Percentiles rank a stretch among this genome's conserved stretches.
Conservation (phyloP, 2,797 vertebrate genomes). For the Takifugu rubripes region DNA sequence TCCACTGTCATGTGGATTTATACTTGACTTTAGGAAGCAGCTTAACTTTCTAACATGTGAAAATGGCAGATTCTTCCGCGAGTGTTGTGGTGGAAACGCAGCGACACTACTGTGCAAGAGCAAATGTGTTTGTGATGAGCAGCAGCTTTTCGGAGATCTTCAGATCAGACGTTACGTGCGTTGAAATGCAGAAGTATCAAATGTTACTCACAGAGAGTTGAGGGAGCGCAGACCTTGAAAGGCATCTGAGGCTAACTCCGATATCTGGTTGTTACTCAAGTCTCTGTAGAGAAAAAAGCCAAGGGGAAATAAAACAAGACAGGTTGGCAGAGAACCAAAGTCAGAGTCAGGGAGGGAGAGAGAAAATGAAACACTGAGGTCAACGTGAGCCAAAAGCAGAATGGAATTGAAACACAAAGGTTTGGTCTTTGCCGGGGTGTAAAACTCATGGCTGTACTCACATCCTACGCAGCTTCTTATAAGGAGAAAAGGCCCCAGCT, state of each 20-base stretch:
- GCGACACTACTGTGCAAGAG: too few relatives aligned
- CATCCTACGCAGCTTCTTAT: constrained; percentile 97
- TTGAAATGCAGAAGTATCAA: constrained; percentile 15
- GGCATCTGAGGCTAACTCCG: constrained; percentile 90
- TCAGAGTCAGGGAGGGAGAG: constrained; percentile 2
- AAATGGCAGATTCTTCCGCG: too few relatives aligned
- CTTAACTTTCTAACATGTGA: too few relatives aligned
- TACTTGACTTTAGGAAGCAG: too few relatives aligned
- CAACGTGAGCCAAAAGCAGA: constrained; percentile 10
- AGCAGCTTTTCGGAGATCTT: too few relatives aligned
- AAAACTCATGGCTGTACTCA: constrained; percentile 71
- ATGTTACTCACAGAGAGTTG: constrained; percentile 87
- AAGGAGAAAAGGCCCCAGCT: constrained; percentile 93
- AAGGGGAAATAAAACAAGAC: constrained; percentile 10
- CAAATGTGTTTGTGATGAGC: too few relatives aligned
- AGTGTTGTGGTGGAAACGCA: too few relatives aligned
- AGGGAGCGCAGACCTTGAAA: constrained; percentile 95
- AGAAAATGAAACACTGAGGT: constrained; percentile 21
- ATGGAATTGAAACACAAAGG: constrained; percentile 3
- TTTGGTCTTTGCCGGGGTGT: constrained; percentile 10
- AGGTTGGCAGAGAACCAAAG: neutral
- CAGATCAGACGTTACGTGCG: neutral
- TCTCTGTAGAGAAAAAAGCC: constrained; percentile 74
- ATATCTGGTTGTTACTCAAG: constrained; percentile 98
- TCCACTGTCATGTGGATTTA: too few relatives aligned